Percentiles rank a stretch among this genome's conserved stretches.
These are phyloP conservation scores for Botia almorhae DNA, from an alignment of 2,797 vertebrate genomes.

Conservation along the genomic window DNA sequence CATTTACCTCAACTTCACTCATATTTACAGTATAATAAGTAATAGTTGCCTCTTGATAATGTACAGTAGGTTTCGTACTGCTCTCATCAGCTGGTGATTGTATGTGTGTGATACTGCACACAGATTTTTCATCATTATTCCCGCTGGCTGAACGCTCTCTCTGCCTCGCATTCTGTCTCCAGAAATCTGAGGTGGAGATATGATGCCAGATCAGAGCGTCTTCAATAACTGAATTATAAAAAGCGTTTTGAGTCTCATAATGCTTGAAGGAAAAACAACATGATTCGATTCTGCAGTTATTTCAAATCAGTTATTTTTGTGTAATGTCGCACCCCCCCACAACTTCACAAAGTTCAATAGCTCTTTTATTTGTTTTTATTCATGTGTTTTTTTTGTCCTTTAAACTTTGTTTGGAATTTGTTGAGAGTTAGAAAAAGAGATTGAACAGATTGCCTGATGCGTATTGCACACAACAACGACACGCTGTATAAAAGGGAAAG, in stretches of 20 bases:
- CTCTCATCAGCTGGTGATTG: slow-evolving; percentile 40
- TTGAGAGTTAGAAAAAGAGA: neutral
- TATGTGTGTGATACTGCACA: neutral
- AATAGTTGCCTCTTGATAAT: neutral
- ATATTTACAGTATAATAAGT: neutral
- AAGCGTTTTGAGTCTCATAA: neutral
- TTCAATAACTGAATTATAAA: slow-evolving; percentile 21
- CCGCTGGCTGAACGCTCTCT: neutral
- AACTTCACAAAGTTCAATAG: neutral
- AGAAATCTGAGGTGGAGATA: neutral
- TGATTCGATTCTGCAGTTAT: slow-evolving; percentile 14
- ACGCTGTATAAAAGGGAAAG: neutral
- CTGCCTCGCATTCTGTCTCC: neutral
- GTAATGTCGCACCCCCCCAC: no score
- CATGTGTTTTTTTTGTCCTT: slow-evolving; percentile 7
- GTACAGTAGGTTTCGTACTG: slow-evolving; percentile 15
- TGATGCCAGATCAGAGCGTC: neutral
- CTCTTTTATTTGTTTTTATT: slow-evolving; percentile 12
- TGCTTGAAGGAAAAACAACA: slow-evolving; percentile 4
- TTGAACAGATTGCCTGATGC: neutral
- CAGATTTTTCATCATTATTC: slow-evolving; percentile 21
- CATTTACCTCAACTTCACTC: no score
- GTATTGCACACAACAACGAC: neutral
- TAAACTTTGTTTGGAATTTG: neutral
- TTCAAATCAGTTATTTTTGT: slow-evolving; percentile 9